Conservation (phyloP, 2,888 invertebrate genomes). For the Amphimallon solstitiale region DNA sequence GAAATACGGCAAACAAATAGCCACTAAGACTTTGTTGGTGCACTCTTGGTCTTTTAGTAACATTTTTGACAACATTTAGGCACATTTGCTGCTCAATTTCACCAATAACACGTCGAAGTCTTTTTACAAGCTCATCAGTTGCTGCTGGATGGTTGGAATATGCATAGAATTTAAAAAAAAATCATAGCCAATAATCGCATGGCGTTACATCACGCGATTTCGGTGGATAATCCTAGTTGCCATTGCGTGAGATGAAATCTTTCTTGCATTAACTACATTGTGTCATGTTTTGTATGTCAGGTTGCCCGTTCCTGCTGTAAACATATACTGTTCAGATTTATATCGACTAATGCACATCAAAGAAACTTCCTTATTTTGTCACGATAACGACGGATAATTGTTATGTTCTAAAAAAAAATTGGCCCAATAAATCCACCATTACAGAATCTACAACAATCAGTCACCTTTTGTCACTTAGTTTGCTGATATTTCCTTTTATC, state of each 20-base stretch:
- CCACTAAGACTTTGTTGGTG: background rate
- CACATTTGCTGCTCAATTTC: conserved; percentile 8
- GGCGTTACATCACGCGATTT: background rate
- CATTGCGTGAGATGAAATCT: conserved; percentile 5
- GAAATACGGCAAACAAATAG: background rate
- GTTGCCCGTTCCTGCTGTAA: background rate
- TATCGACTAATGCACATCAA: background rate
- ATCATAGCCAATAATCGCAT: no score
- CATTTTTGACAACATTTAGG: background rate
- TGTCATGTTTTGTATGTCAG: background rate
- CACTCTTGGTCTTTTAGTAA: background rate
- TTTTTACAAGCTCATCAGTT: conserved; percentile 4
- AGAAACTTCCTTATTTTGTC: background rate
- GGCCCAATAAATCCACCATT: no score
- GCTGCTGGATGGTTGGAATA: conserved; percentile 10
- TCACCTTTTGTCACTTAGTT: no score
- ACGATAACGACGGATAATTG: no score
- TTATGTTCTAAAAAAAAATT: no score
- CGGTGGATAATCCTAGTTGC: background rate
- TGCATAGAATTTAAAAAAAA: background rate
- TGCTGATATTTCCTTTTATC: no score
- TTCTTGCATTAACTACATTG: background rate
- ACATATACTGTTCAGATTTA: background rate
- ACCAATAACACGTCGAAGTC: conserved; percentile 1
- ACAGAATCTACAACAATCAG: no score